A percentile compares a stretch with the other conserved stretches of the same genome.
Conservation (phyloP, 2,797 vertebrate genomes). For the Galagoides demidoff region DNA sequence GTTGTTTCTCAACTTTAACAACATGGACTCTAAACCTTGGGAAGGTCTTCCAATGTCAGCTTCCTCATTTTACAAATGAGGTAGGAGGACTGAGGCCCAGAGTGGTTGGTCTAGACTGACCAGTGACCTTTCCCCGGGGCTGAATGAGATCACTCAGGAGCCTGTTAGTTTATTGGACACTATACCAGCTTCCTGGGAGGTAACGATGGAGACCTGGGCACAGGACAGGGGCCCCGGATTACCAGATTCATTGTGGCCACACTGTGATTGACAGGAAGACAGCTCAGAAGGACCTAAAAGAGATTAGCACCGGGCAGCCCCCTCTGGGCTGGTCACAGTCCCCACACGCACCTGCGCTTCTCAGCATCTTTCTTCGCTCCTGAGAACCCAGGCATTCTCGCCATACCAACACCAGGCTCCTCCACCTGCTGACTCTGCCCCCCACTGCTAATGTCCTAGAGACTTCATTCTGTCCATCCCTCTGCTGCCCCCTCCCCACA, state of each 20-base stretch:
- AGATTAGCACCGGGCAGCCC: background rate
- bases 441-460: background rate
- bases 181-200: background rate
- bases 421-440: background rate
- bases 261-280: background rate
- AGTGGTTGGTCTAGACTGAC: background rate
- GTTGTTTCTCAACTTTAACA: background rate
- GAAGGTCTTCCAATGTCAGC: background rate
- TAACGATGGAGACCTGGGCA: background rate
- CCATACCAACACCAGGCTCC: background rate
- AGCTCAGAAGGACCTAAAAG: background rate
- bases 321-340: background rate
- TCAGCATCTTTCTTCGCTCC: background rate
- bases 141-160: background rate
- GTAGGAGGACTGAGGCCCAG: fast-evolving
- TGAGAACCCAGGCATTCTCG: background rate
- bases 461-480: background rate
- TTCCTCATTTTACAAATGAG: background rate
- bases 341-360: fast-evolving
- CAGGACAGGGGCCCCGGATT: background rate
- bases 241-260: background rate
- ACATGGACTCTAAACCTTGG: background rate
- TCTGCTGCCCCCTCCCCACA: background rate
- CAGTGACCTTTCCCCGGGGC: background rate
- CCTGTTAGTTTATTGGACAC: background rate